phyloP scores from a whole-genome alignment of 2,113 vertebrate genomes.

The Carassius gibelio region DNA sequence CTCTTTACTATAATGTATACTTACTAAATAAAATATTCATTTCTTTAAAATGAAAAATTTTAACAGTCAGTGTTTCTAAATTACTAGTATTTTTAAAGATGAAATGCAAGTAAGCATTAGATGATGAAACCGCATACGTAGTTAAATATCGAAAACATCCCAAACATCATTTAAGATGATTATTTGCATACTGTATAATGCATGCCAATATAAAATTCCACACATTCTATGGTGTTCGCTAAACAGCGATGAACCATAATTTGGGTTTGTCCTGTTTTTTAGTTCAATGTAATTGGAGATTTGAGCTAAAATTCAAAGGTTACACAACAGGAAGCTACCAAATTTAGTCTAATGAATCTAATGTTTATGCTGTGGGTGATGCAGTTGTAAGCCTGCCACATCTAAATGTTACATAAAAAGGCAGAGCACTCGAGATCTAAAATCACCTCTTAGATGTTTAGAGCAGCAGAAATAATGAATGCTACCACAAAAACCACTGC shows the following conservation, averaged over 20 bases:
- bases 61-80: no score
- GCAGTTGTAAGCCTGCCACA: slow-evolving; percentile 26
- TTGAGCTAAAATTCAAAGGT: slow-evolving; percentile 18
- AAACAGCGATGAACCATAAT: not conserved
- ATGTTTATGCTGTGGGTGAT: slow-evolving; percentile 43
- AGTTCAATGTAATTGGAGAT: not conserved
- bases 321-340: slow-evolving; percentile 40
- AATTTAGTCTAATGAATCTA: slow-evolving; percentile 37
- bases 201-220: not conserved
- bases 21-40: no score
- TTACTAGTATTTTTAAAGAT: no score
- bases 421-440: slow-evolving; percentile 22
- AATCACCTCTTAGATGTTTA: slow-evolving; percentile 27
- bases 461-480: slow-evolving; percentile 30
- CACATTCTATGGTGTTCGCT: not conserved
- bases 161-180: not conserved
- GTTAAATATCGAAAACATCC: not conserved
- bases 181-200: not conserved
- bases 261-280: not conserved
- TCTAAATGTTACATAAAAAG: slow-evolving; percentile 32
- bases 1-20: no score
- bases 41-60: no score
- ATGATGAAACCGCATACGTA: not conserved
- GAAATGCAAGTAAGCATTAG: not conserved
- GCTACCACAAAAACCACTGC: slow-evolving; percentile 17